These are phyloP conservation scores for Prosopocoilus inquinatus DNA, from an alignment of 2,888 invertebrate species.

Conservation along the genomic window DNA sequence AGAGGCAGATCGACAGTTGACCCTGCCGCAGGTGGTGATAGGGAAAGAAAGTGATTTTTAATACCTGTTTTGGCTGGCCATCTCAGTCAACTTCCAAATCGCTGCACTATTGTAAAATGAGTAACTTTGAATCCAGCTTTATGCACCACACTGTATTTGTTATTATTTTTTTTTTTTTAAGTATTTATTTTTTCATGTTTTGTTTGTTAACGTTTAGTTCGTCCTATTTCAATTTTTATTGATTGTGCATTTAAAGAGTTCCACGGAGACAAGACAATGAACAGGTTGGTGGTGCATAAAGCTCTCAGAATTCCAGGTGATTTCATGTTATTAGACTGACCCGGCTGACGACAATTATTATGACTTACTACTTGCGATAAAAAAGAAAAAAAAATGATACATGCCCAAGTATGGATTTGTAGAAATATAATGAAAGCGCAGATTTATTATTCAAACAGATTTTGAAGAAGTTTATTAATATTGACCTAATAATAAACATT, in stretches of 20 bases:
- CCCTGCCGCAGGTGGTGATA: slow-evolving; percentile 44
- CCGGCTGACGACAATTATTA: slow-evolving; percentile 42
- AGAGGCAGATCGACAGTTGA: slow-evolving; percentile 43
- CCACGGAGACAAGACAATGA: not conserved
- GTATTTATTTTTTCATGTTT: slow-evolving; percentile 1
- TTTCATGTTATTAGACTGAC: slow-evolving; percentile 44
- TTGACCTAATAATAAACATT: slow-evolving; percentile 3
- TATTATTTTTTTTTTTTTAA: not conserved
- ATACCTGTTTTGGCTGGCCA: slow-evolving; percentile 21
- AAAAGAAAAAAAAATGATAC: not conserved
- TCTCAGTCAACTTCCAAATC: slow-evolving; percentile 36
- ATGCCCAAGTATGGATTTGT: slow-evolving; percentile 7
- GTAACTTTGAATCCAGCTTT: slow-evolving; percentile 36
- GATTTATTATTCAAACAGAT: slow-evolving; percentile 1
- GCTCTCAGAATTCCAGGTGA: slow-evolving; percentile 37
- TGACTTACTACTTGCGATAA: slow-evolving; percentile 20
- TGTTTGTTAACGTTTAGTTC: no score
- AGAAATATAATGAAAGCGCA: slow-evolving; percentile 9
- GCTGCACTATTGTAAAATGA: slow-evolving; percentile 35
- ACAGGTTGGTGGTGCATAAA: slow-evolving; percentile 31
- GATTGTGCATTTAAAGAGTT: not conserved
- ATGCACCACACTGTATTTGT: slow-evolving; percentile 32
- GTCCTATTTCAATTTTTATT: not conserved
- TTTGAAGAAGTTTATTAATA: not conserved
- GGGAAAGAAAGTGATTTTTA: slow-evolving; percentile 42